Conservation (phyloP, 2,888 invertebrate species). For the Sympetrum striolatum region DNA sequence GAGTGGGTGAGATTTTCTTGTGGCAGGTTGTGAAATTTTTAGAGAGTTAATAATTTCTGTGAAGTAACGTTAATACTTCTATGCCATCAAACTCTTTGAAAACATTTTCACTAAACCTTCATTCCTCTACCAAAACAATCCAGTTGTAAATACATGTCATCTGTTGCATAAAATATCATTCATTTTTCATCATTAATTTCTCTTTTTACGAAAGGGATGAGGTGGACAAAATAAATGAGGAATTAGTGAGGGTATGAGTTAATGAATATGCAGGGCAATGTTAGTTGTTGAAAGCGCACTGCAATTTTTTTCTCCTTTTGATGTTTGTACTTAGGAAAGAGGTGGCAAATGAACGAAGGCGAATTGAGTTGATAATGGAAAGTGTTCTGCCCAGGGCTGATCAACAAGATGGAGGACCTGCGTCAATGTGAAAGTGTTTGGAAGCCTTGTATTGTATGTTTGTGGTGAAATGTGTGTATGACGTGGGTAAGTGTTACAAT, state of each 20-base stretch:
- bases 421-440: slow-evolving; percentile 40
- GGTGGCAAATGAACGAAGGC: slow-evolving; percentile 36
- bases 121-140: slow-evolving; percentile 2
- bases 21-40: slow-evolving; percentile 17
- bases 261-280: slow-evolving; percentile 40
- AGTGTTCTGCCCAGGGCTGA: slow-evolving; percentile 34
- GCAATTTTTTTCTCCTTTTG: slow-evolving; percentile 44
- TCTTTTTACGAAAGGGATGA: slow-evolving; percentile 24
- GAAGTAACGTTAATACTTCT: slow-evolving; percentile 1
- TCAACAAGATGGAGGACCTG: slow-evolving; percentile 35
- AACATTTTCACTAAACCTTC: slow-evolving; percentile 28
- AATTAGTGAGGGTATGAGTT: slow-evolving; percentile 16
- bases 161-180: slow-evolving; percentile 24
- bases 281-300: slow-evolving; percentile 39
- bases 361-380: slow-evolving; percentile 22
- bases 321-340: slow-evolving; percentile 41
- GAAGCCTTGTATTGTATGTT: slow-evolving; percentile 42
- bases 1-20: slow-evolving; percentile 11
- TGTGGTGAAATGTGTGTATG: slow-evolving; percentile 43
- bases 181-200: slow-evolving; percentile 32
- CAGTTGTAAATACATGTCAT: slow-evolving; percentile 39
- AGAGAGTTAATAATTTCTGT: slow-evolving; percentile 28
- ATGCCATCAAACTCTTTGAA: slow-evolving; percentile 17
- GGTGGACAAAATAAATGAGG: slow-evolving; percentile 27
- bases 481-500: slow-evolving; percentile 39